These are phyloP conservation scores for Rhagoletis zephyria DNA, from an alignment of 1,140 invertebrate species.

Conservation along the genomic window DNA sequence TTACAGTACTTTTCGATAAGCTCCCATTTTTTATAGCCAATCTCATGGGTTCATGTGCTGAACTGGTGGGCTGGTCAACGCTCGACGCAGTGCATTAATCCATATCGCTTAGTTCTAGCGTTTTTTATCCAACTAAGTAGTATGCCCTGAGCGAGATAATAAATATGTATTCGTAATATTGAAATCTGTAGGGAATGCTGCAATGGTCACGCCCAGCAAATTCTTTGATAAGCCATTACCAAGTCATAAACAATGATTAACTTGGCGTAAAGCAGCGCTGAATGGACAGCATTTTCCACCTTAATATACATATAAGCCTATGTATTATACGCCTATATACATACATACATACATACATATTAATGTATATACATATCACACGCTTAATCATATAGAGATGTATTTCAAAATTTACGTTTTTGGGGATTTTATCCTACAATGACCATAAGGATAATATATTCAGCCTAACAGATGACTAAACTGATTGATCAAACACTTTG, in stretches of 20 bases:
- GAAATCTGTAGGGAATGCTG: constrained; percentile 23
- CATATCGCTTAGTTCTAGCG: background rate
- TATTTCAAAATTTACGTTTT: too few relatives aligned
- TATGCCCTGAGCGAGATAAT: constrained; percentile 10
- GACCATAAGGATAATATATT: too few relatives aligned
- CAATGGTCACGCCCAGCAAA: background rate
- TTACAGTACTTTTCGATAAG: constrained; percentile 47
- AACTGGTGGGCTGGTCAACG: constrained; percentile 18
- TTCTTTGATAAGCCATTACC: constrained; percentile 8
- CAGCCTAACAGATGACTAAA: too few relatives aligned
- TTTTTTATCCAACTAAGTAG: background rate
- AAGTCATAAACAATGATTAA: constrained; percentile 45
- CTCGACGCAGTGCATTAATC: background rate
- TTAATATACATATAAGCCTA: background rate
- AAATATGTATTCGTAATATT: background rate
- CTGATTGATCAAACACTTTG: too few relatives aligned
- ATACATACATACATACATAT: too few relatives aligned
- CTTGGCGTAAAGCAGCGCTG: background rate
- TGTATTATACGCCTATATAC: background rate
- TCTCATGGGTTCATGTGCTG: background rate
- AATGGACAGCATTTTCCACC: too few relatives aligned
- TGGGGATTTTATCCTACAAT: too few relatives aligned
- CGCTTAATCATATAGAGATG: too few relatives aligned
- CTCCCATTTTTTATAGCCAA: constrained; percentile 17
- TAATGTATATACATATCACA: too few relatives aligned